Evolutionary conservation across 2,888 invertebrate species (phyloP).

Genomic region (Lithodes maja): DNA sequence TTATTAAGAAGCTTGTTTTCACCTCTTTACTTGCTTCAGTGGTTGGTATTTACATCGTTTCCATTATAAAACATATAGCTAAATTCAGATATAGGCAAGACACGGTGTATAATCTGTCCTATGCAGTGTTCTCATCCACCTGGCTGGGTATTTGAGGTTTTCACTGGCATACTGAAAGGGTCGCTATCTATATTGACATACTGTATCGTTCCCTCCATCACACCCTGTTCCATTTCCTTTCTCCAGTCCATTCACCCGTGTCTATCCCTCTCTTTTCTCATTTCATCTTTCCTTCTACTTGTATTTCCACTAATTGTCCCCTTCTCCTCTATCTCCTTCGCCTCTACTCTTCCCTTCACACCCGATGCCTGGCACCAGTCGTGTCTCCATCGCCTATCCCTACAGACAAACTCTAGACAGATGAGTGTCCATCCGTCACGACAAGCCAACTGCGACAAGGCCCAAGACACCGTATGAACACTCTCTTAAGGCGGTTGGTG

Average conservation of each 20-base stretch:
- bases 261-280: neutral
- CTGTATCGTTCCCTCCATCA: neutral
- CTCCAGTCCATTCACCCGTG: neutral
- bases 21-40: too few relatives aligned
- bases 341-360: neutral
- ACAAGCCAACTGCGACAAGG: slow-evolving; percentile 12
- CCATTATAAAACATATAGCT: too few relatives aligned
- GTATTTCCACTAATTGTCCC: neutral
- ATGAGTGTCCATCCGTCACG: slow-evolving; percentile 58
- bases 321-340: neutral
- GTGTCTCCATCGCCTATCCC: neutral
- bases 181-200: neutral
- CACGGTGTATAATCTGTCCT: too few relatives aligned
- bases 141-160: too few relatives aligned
- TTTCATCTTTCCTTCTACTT: neutral
- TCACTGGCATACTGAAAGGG: too few relatives aligned
- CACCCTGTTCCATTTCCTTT: neutral
- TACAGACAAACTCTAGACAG: slow-evolving; percentile 18
- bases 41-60: too few relatives aligned
- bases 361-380: neutral
- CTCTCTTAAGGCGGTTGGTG: neutral
- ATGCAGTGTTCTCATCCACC: too few relatives aligned
- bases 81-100: too few relatives aligned
- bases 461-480: neutral
- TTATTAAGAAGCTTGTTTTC: too few relatives aligned